A percentile compares a stretch with the other conserved stretches of the same genome.
phyloP scores from a whole-genome alignment of 2,888 invertebrate genomes.

The Caenorhabditis sulstoni region DNA sequence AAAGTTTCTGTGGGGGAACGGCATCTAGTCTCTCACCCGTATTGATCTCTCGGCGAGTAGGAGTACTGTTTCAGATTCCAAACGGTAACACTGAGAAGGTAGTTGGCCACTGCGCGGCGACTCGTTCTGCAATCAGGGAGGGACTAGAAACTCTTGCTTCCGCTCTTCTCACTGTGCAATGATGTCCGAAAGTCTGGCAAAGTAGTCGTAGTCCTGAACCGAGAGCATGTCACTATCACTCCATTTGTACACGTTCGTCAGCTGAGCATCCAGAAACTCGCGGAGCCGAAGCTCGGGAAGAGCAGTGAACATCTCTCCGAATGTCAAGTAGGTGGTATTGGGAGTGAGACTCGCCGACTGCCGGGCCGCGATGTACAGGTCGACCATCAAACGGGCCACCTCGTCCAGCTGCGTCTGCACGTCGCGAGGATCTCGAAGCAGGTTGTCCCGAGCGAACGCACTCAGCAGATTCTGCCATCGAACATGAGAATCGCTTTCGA shows the following conservation, averaged over 20 bases:
- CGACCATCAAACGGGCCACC: slow-evolving; percentile 62
- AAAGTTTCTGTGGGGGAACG: background rate
- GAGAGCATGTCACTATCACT: slow-evolving; percentile 60
- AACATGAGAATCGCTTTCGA: background rate
- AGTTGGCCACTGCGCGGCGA: slow-evolving; percentile 61
- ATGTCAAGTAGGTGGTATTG: slow-evolving; percentile 60
- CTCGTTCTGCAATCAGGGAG: slow-evolving; percentile 40
- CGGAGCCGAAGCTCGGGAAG: slow-evolving; percentile 59
- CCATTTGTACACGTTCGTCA: slow-evolving; percentile 64
- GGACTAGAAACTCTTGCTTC: background rate
- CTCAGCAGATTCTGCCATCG: slow-evolving; percentile 58
- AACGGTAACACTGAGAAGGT: slow-evolving; percentile 56
- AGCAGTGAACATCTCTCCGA: slow-evolving; percentile 55
- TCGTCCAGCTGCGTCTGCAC: slow-evolving; percentile 63
- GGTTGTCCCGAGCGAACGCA: slow-evolving; percentile 46
- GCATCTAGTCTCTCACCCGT: too few relatives aligned
- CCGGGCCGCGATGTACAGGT: slow-evolving; percentile 54
- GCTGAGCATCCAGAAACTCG: slow-evolving; percentile 64
- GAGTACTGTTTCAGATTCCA: slow-evolving; percentile 63
- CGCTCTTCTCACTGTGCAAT: slow-evolving; percentile 44
- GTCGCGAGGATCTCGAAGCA: slow-evolving; percentile 64
- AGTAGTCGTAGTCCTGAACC: slow-evolving; percentile 64
- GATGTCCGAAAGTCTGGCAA: slow-evolving; percentile 54
- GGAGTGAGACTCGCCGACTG: slow-evolving; percentile 40
- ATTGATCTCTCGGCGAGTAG: slow-evolving; percentile 59